Conservation (phyloP, 2,113 vertebrate species). For the Stomatorhinus ivindoensis region DNA sequence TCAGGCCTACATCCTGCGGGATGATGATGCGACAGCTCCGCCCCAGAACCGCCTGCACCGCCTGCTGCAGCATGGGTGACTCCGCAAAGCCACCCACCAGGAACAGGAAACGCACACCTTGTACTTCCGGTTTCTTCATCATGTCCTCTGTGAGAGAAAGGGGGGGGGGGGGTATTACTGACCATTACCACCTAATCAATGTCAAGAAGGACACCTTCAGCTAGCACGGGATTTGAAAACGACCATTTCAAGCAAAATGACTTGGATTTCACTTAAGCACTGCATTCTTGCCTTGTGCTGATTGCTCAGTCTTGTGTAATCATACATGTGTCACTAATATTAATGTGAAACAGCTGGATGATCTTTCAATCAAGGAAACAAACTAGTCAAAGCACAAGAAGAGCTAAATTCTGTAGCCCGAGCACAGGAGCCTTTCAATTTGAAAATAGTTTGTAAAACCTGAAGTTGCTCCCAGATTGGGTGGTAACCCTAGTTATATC, state of each 20-base stretch:
- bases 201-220: background rate
- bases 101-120: slow-evolving; percentile 82
- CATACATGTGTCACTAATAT: background rate
- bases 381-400: background rate
- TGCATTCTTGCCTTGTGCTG: background rate
- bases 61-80: slow-evolving; percentile 82
- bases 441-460: background rate
- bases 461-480: background rate
- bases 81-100: slow-evolving; percentile 91
- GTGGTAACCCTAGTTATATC: background rate
- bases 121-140: slow-evolving; percentile 74
- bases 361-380: background rate
- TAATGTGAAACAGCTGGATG: background rate
- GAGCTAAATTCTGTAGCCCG: background rate
- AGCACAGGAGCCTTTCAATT: background rate
- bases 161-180: background rate
- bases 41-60: slow-evolving; percentile 70
- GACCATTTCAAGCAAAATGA: background rate
- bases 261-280: background rate
- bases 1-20: slow-evolving; percentile 86
- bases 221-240: background rate
- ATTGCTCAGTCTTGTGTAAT: background rate
- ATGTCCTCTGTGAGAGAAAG: slow-evolving; percentile 57
- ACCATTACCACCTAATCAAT: background rate
- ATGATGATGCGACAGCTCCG: slow-evolving; percentile 76